Conservation (phyloP, 2,113 vertebrate genomes). For the Scopus umbretta region DNA sequence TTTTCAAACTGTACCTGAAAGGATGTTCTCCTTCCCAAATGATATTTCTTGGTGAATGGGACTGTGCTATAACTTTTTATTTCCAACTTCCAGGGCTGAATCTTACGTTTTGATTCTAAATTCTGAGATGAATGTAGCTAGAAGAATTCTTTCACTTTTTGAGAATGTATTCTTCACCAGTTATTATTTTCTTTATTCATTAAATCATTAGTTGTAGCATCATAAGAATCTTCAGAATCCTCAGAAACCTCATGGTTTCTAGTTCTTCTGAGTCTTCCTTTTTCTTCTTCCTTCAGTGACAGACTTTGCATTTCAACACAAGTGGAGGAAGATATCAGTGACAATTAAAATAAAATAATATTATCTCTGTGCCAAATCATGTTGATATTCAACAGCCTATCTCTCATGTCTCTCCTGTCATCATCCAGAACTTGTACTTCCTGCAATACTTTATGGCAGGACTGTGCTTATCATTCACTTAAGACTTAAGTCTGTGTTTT, state of each 20-base stretch:
- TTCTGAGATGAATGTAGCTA: neutral
- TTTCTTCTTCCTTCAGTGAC: neutral
- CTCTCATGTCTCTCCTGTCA: neutral
- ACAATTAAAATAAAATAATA: neutral
- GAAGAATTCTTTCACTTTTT: neutral
- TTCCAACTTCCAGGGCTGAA: neutral
- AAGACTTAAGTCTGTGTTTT: neutral
- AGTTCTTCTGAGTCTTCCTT: neutral
- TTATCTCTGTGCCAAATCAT: neutral
- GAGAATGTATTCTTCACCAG: neutral
- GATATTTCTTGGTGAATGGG: neutral
- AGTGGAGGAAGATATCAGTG: neutral
- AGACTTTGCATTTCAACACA: neutral
- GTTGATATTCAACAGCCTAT: neutral
- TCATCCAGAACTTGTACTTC: neutral
- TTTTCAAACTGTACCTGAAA: neutral
- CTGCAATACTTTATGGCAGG: neutral
- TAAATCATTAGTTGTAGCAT: neutral
- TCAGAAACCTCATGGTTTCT: neutral
- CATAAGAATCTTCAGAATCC: neutral
- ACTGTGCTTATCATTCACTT: neutral
- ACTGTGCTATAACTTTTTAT: neutral
- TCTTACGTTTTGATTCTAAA: neutral
- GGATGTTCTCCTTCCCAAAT: neutral
- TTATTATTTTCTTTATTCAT: neutral